Base-by-base conservation (phyloP, 2,797 vertebrate genomes). In the Microcaecilia unicolor region DNA sequence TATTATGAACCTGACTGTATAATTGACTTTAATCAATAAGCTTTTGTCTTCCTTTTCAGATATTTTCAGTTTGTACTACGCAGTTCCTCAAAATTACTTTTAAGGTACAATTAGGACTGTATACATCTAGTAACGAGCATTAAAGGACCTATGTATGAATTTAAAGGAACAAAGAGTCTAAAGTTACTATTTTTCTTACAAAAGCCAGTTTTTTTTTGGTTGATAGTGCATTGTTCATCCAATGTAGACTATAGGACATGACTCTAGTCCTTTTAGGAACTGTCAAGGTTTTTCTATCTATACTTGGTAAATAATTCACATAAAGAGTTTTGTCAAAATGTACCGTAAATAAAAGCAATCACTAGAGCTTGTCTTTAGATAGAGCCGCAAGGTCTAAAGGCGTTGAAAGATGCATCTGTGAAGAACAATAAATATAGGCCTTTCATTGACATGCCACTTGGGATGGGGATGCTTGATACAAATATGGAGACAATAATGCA, bases 21-120 rank as follows among this genome's bases (percentile, higher is more conserved):
- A 88, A 89, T 92, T 83, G 70, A 67, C 65, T 74, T 82, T 89
- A 84, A 90, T 97, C 93, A 90, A 93, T 96, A 93, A 84, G 77
- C 83, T 87, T 95, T 97, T 97, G 93, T 97, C 78, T 91, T 76
- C 63, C 77, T 86, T 70, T 88, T 85, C 85, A 74, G 73, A 84
- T 80, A 57, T 72, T 78, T 81, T 74, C 81, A 71, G 55, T 72
- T 83, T 63, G 33, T 62, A 44, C 61, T 64, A 42, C 51, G 43
- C 60, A 77, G 42, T 43, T 80, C 83, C 76, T 74, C 62, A 69
- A 86, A 84, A 88, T 74, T 67, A 78, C 84, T 89, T 83, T 85
- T 83, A 79, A 79, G 66, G 74, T 81, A 76, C 81, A n/a, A n/a
- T n/a, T 81, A 72, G 76, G 55, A 72, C 53, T 60, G 49, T 53